Evolutionary conservation across 1,140 invertebrate species (phyloP), one percentile per base, ranked within the genome.

Genomic region (Zaprionus ghesquierei): DNA sequence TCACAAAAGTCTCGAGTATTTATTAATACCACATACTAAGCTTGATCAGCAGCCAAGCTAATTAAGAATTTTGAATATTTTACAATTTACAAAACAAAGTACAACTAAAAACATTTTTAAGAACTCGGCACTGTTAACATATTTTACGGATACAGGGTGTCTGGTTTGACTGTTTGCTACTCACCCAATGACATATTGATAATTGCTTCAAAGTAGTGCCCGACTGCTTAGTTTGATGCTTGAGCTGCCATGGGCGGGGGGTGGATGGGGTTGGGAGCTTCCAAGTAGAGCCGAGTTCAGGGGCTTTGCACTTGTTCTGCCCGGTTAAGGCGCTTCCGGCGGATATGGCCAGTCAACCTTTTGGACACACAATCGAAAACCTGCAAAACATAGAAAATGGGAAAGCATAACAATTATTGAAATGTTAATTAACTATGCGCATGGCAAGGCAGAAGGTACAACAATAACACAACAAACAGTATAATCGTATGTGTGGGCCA

Each of bases 401-500:
- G 49, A 25, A 72, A 56, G 71, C 81, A 87, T 81, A 61, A 38
- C 79, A 79, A 86, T 86, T 86, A 87, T 87, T 68, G 77, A 79
- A 77, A 81, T 70, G 41, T 78, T 60, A 73, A 86, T 86, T 87
- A 86, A 79, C 73, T 87, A 86, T 87, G 82, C 84, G 79, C 84
- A 82, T 73, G 72, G 63, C 75, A 77, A 78, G 51, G 65, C 81
- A 77, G 41, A 50, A 25, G 38, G 46, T 35, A 51, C 51, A 66
- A 58, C 61, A 65, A 54, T 41, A 55, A 65, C 29, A 12, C 18
- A 55, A 79, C 59, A 69, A 72, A 49, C 27, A 53, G 22, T 33
- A 44, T 44, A 53, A 29, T 31, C 22, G 25, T 53, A 38, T 1
- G 35, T 50, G 53, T 75, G 53, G 27, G n/a, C 65, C 13, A 23